These are phyloP conservation scores for Piaya cayana DNA, from an alignment of 2,113 vertebrate genomes.

Conservation along the genomic window DNA sequence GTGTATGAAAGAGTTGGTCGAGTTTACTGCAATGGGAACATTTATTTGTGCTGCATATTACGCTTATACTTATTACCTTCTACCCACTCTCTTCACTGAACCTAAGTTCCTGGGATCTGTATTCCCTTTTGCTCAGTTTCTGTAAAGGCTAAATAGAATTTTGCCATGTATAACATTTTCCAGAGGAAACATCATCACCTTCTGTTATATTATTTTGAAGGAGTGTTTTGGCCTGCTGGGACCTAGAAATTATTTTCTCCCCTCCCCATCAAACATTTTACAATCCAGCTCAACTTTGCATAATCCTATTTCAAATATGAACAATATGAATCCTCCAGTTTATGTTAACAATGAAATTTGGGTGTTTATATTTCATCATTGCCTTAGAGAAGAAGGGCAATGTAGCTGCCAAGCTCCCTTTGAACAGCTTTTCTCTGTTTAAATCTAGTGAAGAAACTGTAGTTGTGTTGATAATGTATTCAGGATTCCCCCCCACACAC, in stretches of 20 bases:
- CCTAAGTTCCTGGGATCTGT: not conserved
- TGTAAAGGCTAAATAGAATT: constrained; percentile 41
- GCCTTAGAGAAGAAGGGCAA: constrained; percentile 35
- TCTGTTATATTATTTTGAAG: constrained; percentile 27
- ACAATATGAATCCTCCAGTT: constrained; percentile 36
- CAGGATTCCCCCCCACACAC: not conserved
- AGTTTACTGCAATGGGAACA: not conserved
- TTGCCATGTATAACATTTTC: constrained; percentile 10
- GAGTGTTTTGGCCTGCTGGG: constrained; percentile 13
- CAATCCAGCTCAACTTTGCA: constrained; percentile 29
- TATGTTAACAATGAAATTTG: constrained; percentile 29
- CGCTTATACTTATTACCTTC: not conserved
- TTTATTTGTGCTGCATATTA: not conserved
- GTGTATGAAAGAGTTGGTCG: not conserved
- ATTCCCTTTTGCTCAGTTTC: constrained; percentile 31
- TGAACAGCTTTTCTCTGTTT: constrained; percentile 43
- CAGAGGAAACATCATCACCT: constrained; percentile 24
- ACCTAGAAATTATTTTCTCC: constrained; percentile 3
- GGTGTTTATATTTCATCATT: constrained; percentile 1
- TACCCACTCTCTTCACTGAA: not conserved
- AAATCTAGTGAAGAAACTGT: constrained; percentile 14
- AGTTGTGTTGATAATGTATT: not conserved
- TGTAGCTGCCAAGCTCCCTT: not conserved
- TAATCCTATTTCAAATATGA: constrained; percentile 38
- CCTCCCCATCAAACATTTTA: not conserved